A percentile compares a stretch with the other conserved stretches of the same genome.
phyloP scores from a whole-genome alignment of 2,113 vertebrate genomes.

The Microcebus tavaratra region DNA sequence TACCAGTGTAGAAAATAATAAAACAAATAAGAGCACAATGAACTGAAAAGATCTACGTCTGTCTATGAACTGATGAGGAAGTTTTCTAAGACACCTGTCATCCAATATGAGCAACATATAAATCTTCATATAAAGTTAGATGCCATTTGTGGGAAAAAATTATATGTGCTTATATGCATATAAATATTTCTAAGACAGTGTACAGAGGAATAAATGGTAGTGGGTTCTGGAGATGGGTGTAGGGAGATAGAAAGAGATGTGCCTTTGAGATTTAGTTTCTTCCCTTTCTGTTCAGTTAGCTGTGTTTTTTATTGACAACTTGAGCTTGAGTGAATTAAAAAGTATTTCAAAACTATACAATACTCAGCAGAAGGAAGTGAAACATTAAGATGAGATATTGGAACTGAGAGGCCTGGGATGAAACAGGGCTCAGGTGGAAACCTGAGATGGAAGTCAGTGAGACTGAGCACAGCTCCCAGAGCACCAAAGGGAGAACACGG shows the following conservation, averaged over 20 bases:
- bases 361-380: background rate
- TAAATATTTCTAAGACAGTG: background rate
- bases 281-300: background rate
- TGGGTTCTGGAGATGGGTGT: background rate
- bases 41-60: background rate
- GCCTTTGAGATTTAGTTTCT: background rate
- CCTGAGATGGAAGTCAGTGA: background rate
- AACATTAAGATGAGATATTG: background rate
- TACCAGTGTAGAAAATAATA: background rate
- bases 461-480: no score
- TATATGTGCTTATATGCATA: background rate
- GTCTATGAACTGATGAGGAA: background rate
- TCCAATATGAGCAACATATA: background rate
- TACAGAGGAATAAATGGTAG: background rate
- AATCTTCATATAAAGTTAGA: background rate
- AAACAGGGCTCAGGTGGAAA: background rate
- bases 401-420: background rate
- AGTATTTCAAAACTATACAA: background rate
- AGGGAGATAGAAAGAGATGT: background rate
- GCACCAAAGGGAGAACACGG: background rate
- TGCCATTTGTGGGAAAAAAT: background rate
- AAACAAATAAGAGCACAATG: background rate
- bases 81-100: background rate
- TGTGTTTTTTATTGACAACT: background rate
- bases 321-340: background rate